Percentiles rank a stretch among this genome's conserved stretches.
These are phyloP conservation scores for Oryzias woworae DNA, from an alignment of 2,113 vertebrate genomes.

Conservation along the genomic window DNA sequence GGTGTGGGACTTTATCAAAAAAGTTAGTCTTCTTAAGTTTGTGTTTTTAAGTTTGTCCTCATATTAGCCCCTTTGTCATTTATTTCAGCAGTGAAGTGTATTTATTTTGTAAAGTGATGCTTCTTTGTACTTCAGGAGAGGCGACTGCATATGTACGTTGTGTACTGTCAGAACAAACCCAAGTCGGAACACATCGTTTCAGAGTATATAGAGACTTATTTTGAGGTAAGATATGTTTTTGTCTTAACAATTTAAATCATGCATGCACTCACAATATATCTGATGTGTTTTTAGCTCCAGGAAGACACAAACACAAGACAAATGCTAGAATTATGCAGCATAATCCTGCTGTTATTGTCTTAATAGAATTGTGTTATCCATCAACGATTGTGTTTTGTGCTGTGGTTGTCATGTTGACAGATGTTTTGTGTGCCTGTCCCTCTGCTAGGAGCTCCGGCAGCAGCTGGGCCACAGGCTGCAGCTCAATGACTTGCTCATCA, in stretches of 20 bases:
- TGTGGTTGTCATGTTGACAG: conserved; percentile 25
- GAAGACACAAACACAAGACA: conserved; percentile 13
- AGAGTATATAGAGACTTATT: conserved; percentile 92
- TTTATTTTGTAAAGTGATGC: conserved; percentile 9
- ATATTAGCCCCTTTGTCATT: not conserved
- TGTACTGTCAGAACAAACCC: conserved; percentile 95
- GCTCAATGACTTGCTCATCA: conserved; percentile 92
- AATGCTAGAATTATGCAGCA: conserved; percentile 3
- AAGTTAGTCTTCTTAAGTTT: not conserved
- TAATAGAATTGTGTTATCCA: not conserved
- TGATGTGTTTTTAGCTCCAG: conserved; percentile 22
- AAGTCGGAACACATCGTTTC: conserved; percentile 93
- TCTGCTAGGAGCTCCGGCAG: conserved; percentile 84
- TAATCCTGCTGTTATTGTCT: conserved; percentile 6
- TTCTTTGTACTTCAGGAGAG: conserved; percentile 80
- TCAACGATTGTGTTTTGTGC: conserved; percentile 13
- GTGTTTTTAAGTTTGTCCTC: not conserved
- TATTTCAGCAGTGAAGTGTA: conserved; percentile 6
- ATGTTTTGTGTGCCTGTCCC: conserved; percentile 23
- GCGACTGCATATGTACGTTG: conserved; percentile 92
- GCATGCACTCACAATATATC: too few relatives aligned
- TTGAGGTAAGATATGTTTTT: conserved; percentile 81
- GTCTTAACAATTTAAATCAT: not conserved
- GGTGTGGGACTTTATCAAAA: too few relatives aligned
- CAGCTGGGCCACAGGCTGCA: conserved; percentile 90